Evolutionary conservation across 2,888 invertebrate species (phyloP), one percentile per base, ranked within the genome.

Genomic region (Chloroclysta siterata): DNA sequence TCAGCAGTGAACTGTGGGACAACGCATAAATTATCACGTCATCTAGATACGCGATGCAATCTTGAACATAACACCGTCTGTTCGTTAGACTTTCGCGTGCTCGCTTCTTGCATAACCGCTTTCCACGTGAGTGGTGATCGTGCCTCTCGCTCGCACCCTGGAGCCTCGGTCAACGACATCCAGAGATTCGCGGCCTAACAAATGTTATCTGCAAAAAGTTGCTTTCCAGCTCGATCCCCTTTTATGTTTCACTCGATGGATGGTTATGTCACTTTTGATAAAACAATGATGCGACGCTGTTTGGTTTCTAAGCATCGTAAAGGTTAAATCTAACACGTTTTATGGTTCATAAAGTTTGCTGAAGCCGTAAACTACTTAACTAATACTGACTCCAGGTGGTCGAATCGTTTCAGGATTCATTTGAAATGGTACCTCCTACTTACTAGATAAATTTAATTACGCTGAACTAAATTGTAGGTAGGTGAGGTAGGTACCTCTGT

Each of bases 91-190:
- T 89, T 88, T 90, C 90, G 87, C 89, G 85, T 84, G 82, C 80
- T 78, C 82, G 78, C 77, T 79, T 82, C 87, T 91, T 90, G 88
- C 90, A 88, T 91, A 90, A 90, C 89, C 85, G 89, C 90, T 90
- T 90, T 90, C 90, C 90, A 89, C 89, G 81, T 78, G 90, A 89
- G 86, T 81, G 87, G 78, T 78, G 78, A 76, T 84, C 82, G 78
- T 79, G 83, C 79, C 78, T 86, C 88, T 81, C 87, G 73, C 84
- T 84, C 85, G 79, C 87, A 77, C 85, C 85, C 84, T 84, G 85
- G 85, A 83, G 77, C 82, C 78, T 80, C 87, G 91, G 91, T 89
- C 91, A 83, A 84, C 87, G 90, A 91, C 91, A 80, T 83, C 83
- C 86, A 80, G 81, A 84, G 82, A 84, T 85, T 84, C 79, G 82